Base-by-base conservation (phyloP, 2,113 vertebrate species). In the Aspidoscelis tigris region DNA sequence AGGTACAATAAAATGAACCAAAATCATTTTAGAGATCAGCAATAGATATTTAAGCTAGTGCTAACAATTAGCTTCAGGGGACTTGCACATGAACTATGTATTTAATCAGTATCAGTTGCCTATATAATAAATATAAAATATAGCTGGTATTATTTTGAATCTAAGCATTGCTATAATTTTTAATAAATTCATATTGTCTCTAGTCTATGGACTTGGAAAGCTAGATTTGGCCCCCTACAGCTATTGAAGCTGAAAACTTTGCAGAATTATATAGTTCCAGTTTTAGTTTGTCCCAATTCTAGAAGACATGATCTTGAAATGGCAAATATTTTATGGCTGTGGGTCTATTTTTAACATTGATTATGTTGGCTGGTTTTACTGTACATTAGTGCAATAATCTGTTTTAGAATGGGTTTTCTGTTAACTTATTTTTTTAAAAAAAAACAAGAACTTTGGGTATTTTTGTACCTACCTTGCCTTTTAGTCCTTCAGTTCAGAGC, bases 1-100 rank as follows among this genome's bases (percentile, higher is more conserved):
- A 84, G 85, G 39, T 2, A 14, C 3, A 58, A 3, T 44, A 73
- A 26, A 61, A 82, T 58, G 44, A 9, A 16, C 83, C 86, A 82
- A 43, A 83, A 72, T 47, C 50, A 76, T 65, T 88, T 64, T 20
- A 21, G 47, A 58, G 11, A 20, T 26, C 14, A 22, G 11, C 50
- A 61, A 53, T 24, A n/a, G 44, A 24, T 26, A 24, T 65, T 20
- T 43, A 65, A 61, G 14, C 16, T 20, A n/a, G 12, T 50, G 21
- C 26, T 11, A 55, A 70, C 26, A 5, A 43, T 70, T 68, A 53
- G 10, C 7, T 16, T 26, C 77, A 12, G 70, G 70, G 39, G 5
- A 41, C 16, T 33, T 66, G 16, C 8, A 43, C 5, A 70, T 77
- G 4, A 58, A n/a, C n/a, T 69, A 24, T 33, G 33, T 16, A 55